These are phyloP conservation scores for Pipistrellus nathusii DNA, from an alignment of 2,797 vertebrate genomes.

Conservation along the genomic window DNA sequence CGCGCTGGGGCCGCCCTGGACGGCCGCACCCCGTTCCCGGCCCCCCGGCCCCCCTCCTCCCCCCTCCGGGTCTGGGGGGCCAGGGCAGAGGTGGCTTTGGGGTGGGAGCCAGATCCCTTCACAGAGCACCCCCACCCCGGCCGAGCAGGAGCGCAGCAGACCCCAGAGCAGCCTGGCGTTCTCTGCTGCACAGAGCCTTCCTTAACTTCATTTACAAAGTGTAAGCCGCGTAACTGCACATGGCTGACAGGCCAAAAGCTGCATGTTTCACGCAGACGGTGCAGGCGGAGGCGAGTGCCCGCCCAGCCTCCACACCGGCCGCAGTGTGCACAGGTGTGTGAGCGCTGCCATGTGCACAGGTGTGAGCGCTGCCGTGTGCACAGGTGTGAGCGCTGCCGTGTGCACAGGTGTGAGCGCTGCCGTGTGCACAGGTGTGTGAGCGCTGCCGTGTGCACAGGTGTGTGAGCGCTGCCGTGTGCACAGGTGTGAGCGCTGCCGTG, in stretches of 20 bases:
- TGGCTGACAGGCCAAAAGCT: neutral
- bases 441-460: too few relatives aligned
- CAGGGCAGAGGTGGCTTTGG: neutral
- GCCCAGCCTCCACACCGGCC: too few relatives aligned
- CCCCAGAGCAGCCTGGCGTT: neutral
- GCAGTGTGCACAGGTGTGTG: too few relatives aligned
- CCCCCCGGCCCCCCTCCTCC: neutral
- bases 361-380: too few relatives aligned
- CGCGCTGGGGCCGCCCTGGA: too few relatives aligned
- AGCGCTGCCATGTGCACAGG: too few relatives aligned
- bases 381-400: too few relatives aligned
- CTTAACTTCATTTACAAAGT: neutral
- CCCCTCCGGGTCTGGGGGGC: neutral
- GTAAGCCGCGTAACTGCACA: neutral
- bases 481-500: too few relatives aligned
- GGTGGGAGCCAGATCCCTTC: neutral
- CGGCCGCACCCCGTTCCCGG: too few relatives aligned
- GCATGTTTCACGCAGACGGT: neutral
- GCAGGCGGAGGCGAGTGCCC: neutral
- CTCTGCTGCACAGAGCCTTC: neutral
- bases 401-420: too few relatives aligned
- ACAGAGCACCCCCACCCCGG: neutral
- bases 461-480: too few relatives aligned
- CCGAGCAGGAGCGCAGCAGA: neutral
- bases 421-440: too few relatives aligned